Percentiles rank a stretch among this genome's conserved stretches.
phyloP scores from a whole-genome alignment of 1,140 invertebrate species.

The Neodiprion virginianus region DNA sequence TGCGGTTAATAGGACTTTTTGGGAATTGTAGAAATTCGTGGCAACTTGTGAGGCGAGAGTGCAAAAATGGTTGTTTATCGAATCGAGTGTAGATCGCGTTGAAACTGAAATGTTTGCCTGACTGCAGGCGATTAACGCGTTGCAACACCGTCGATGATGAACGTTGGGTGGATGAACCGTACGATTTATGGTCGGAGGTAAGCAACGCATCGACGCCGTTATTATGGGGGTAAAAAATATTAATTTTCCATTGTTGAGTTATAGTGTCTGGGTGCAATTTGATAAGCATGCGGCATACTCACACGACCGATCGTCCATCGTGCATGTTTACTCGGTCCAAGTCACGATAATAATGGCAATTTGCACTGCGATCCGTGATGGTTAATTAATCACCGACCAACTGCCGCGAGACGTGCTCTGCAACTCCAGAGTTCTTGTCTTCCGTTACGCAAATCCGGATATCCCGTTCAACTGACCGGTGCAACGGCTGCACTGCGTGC shows the following conservation, averaged over 20 bases:
- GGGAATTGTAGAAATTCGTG: too few species aligned
- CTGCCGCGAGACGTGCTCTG: too few species aligned
- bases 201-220: not conserved
- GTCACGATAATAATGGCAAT: constrained; percentile 1
- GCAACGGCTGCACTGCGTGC: too few species aligned
- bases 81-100: too few species aligned
- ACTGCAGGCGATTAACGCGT: too few species aligned
- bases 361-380: not conserved
- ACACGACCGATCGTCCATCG: not conserved
- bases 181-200: not conserved
- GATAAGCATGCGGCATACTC: not conserved
- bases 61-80: too few species aligned
- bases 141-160: not conserved
- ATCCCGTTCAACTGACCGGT: too few species aligned
- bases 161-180: not conserved
- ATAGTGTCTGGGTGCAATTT: constrained; percentile 1
- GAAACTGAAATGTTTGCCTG: too few species aligned
- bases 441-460: too few species aligned
- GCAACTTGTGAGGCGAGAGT: too few species aligned
- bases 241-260: not conserved
- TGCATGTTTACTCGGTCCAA: not conserved
- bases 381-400: not conserved
- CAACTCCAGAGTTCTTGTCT: too few species aligned
- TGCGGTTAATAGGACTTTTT: too few species aligned
- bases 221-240: not conserved